Evolutionary conservation across 2,797 vertebrate genomes (phyloP).

Genomic region (Paedocypris micromegethes): DNA sequence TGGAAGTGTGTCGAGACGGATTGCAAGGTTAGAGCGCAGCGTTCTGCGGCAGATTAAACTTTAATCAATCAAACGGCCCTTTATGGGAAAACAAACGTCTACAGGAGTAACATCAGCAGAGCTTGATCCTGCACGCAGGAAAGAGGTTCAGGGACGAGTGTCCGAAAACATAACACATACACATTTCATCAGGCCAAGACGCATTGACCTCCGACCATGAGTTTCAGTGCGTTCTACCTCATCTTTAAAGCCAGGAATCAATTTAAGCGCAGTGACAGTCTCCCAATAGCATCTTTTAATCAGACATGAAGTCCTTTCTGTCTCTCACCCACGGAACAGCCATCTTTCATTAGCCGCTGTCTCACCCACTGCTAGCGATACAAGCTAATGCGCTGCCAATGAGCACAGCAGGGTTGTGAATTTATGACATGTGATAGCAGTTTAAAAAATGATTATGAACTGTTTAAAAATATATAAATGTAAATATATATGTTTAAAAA

Average conservation of each 20-base stretch:
- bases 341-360: constrained; percentile 5
- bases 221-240: constrained; percentile 4
- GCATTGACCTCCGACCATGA: not conserved
- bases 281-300: constrained; percentile 21
- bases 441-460: too few relatives aligned
- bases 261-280: constrained; percentile 32
- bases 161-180: not conserved
- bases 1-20: not conserved
- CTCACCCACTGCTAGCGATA: not conserved
- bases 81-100: constrained; percentile 31
- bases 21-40: constrained; percentile 7
- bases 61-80: constrained; percentile 54
- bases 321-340: constrained; percentile 1
- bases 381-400: too few relatives aligned
- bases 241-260: constrained; percentile 22
- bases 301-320: constrained; percentile 8
- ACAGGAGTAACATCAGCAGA: constrained; percentile 9
- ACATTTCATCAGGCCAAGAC: constrained; percentile 19
- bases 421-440: too few relatives aligned
- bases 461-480: too few relatives aligned
- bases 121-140: not conserved
- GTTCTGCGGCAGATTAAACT: constrained; percentile 41
- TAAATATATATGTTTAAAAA: too few relatives aligned
- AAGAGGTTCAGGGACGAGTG: not conserved
- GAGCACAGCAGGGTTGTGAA: too few relatives aligned